Conservation (phyloP, 1,140 invertebrate species). For the Heliothis virescens region DNA sequence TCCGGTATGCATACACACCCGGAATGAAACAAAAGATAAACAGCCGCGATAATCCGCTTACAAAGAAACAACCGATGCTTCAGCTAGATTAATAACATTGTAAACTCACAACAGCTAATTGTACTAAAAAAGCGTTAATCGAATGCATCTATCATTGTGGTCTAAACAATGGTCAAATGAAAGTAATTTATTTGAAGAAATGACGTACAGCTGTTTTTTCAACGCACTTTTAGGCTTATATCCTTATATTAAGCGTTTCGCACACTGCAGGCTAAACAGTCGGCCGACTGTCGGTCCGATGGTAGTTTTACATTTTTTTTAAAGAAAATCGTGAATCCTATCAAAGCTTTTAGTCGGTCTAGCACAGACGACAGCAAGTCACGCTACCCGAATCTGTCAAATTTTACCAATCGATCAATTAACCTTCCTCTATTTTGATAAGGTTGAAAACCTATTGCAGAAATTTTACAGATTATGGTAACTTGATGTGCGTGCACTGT, state of each 20-base stretch:
- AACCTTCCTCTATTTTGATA: too few species aligned
- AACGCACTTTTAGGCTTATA: conserved; percentile 23
- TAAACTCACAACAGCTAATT: conserved; percentile 6
- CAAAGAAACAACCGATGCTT: conserved; percentile 26
- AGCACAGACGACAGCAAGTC: too few species aligned
- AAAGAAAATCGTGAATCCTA: too few species aligned
- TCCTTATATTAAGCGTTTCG: conserved; percentile 1
- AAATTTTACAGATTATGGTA: too few species aligned
- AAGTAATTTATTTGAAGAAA: conserved; percentile 28
- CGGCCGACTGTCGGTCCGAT: too few species aligned
- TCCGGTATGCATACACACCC: conserved; percentile 18
- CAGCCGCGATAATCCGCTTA: conserved; percentile 17
- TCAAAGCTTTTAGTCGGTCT: too few species aligned
- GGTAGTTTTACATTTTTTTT: too few species aligned
- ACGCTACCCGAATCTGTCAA: too few species aligned
- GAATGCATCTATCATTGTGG: conserved; percentile 40
- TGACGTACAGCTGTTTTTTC: conserved; percentile 9
- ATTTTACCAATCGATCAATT: too few species aligned
- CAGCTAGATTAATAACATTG: conserved; percentile 33
- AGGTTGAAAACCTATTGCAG: too few species aligned
- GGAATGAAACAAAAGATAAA: conserved; percentile 39
- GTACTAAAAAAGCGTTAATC: conserved; percentile 5
- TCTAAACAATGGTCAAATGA: conserved; percentile 37
- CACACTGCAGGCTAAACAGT: too few species aligned
- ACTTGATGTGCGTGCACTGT: too few species aligned